phyloP scores from a whole-genome alignment of 2,888 invertebrate species.

The Leptodirus hochenwartii region DNA sequence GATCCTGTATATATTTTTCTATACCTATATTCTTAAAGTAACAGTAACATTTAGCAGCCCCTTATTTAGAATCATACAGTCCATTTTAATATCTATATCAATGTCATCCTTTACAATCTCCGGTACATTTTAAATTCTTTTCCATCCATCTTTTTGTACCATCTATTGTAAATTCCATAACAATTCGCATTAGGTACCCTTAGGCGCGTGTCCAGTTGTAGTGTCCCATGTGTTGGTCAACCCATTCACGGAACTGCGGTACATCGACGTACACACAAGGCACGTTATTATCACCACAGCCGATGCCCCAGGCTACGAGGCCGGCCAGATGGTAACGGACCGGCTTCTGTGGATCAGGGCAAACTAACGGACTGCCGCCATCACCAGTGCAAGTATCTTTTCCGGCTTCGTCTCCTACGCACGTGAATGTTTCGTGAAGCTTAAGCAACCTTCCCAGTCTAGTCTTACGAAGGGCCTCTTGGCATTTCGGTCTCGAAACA shows the following conservation, averaged over 20 bases:
- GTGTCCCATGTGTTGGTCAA: conserved; percentile 41
- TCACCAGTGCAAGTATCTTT: conserved; percentile 64
- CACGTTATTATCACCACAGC: conserved; percentile 49
- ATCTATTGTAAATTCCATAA: too few relatives aligned
- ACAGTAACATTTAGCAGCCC: too few relatives aligned
- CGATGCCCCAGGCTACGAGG: conserved; percentile 81
- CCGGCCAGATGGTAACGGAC: conserved; percentile 56
- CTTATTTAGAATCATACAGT: too few relatives aligned
- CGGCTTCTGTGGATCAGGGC: conserved; percentile 34
- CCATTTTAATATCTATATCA: too few relatives aligned
- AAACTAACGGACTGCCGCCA: conserved; percentile 59
- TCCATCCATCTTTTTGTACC: too few relatives aligned
- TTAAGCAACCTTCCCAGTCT: conserved; percentile 45
- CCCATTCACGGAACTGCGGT: conserved; percentile 48
- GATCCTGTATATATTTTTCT: too few relatives aligned
- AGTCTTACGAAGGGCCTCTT: conserved; percentile 38
- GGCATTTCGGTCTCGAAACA: conserved; percentile 40
- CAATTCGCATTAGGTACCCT: too few relatives aligned
- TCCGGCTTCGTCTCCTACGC: conserved; percentile 59
- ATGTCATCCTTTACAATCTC: too few relatives aligned
- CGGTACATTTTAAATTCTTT: too few relatives aligned
- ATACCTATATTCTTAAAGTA: too few relatives aligned
- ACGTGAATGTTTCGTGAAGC: conserved; percentile 52
- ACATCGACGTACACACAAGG: conserved; percentile 72
- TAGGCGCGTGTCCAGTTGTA: too few relatives aligned